Evolutionary conservation across 2,113 vertebrate species (phyloP).

Genomic region (Albula glossodonta): DNA sequence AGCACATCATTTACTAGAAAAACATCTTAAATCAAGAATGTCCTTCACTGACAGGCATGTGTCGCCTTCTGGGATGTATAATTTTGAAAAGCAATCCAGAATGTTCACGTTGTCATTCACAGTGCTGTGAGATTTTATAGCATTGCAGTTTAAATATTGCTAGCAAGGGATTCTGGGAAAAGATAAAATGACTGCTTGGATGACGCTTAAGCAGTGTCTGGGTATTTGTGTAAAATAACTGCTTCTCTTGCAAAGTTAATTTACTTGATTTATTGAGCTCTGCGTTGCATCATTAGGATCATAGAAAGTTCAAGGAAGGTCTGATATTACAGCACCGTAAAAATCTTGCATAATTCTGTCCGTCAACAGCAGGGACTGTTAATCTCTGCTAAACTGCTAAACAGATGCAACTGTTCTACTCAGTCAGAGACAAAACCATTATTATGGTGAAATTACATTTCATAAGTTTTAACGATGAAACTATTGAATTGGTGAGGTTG

Average conservation of each 20-base stretch:
- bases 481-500: neutral
- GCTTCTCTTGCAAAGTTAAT: conserved; percentile 55
- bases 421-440: neutral
- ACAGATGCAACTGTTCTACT: neutral
- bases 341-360: neutral
- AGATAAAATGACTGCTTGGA: conserved; percentile 65
- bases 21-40: conserved; percentile 71
- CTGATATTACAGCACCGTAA: conserved; percentile 28
- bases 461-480: neutral
- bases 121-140: conserved; percentile 67
- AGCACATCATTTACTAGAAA: conserved; percentile 66
- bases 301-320: conserved; percentile 53
- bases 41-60: conserved; percentile 69
- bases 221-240: conserved; percentile 58
- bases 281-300: conserved; percentile 55
- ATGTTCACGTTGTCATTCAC: conserved; percentile 62
- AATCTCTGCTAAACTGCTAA: neutral
- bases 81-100: conserved; percentile 70
- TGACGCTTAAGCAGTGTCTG: conserved; percentile 49
- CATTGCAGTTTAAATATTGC: conserved; percentile 71
- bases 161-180: conserved; percentile 56
- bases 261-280: conserved; percentile 57
- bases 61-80: conserved; percentile 67
- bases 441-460: neutral
- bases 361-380: neutral